Percentiles rank a stretch among this genome's conserved stretches.
Evolutionary conservation across 1,140 invertebrate genomes (phyloP).

Genomic region (Drosophila subobscura): DNA sequence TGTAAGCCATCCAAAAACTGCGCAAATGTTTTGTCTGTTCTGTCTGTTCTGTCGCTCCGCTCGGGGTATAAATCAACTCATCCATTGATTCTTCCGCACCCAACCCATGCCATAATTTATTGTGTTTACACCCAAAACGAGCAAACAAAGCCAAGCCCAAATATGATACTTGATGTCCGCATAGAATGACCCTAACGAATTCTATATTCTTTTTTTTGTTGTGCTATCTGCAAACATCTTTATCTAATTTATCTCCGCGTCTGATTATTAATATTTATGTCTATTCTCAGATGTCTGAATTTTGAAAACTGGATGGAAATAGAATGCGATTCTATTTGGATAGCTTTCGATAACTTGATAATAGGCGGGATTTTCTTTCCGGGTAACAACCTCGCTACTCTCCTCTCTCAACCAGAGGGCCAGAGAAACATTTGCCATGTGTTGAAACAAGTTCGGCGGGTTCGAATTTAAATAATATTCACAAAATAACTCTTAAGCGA

Average conservation of each 20-base stretch:
- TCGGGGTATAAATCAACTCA: conserved; percentile 58
- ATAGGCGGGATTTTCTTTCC: conserved; percentile 54
- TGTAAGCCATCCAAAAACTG: conserved; percentile 47
- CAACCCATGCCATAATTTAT: conserved; percentile 32
- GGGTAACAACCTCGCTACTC: conserved; percentile 19
- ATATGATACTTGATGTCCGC: conserved; percentile 6
- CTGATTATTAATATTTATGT: conserved; percentile 70
- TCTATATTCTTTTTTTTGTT: conserved; percentile 25
- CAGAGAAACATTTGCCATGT: conserved; percentile 53
- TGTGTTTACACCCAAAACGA: conserved; percentile 31
- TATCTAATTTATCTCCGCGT: conserved; percentile 30
- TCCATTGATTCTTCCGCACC: conserved; percentile 42
- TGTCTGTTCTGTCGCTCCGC: conserved; percentile 27
- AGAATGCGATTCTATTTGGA: conserved; percentile 28
- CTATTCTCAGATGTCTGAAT: conserved; percentile 59
- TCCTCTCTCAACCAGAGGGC: background rate
- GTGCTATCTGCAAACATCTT: conserved; percentile 34
- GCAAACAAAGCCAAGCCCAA: conserved; percentile 46
- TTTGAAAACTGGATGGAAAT: conserved; percentile 64
- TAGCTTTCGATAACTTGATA: conserved; percentile 34
- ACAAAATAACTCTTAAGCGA: conserved; percentile 28
- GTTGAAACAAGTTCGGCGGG: conserved; percentile 49
- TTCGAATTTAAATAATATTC: conserved; percentile 40
- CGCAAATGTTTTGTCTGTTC: conserved; percentile 46
- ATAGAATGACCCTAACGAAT: conserved; percentile 30